Conservation (phyloP, 2,888 invertebrate species). For the Mactromeris polynyma region DNA sequence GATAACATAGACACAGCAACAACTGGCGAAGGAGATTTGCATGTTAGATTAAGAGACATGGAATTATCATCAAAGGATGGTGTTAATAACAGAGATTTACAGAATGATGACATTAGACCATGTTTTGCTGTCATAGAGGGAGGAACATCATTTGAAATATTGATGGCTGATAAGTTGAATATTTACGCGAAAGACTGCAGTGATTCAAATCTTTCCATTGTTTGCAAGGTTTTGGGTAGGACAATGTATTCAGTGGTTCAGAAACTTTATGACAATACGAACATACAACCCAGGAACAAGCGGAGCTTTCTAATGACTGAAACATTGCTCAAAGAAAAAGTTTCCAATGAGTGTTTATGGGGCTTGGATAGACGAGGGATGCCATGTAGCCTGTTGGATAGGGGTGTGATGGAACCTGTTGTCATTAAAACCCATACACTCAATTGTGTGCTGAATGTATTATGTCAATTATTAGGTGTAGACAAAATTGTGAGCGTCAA, state of each 20-base stretch:
- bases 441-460: slow-evolving; percentile 67
- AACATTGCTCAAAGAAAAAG: slow-evolving; percentile 28
- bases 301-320: slow-evolving; percentile 34
- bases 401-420: slow-evolving; percentile 72
- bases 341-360: slow-evolving; percentile 24
- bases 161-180: slow-evolving; percentile 54
- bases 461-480: slow-evolving; percentile 72
- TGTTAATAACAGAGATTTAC: neutral
- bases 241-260: slow-evolving; percentile 41
- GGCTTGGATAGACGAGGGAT: slow-evolving; percentile 52
- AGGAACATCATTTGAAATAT: slow-evolving; percentile 74
- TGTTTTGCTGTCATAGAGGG: slow-evolving; percentile 49
- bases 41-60: neutral
- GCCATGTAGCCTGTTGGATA: slow-evolving; percentile 27
- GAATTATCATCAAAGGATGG: neutral
- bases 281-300: neutral
- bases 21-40: neutral
- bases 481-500: slow-evolving; percentile 76
- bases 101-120: neutral
- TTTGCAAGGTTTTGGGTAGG: slow-evolving; percentile 48
- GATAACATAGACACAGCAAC: neutral
- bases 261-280: slow-evolving; percentile 43
- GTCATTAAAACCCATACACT: slow-evolving; percentile 71
- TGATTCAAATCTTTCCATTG: slow-evolving; percentile 27
- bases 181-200: slow-evolving; percentile 33